A percentile compares a stretch with the other conserved stretches of the same genome.
Evolutionary conservation across 30 jellyfish, hydroid and myxozoan species (phyloP).

Genomic region (Aurelia aurita): DNA sequence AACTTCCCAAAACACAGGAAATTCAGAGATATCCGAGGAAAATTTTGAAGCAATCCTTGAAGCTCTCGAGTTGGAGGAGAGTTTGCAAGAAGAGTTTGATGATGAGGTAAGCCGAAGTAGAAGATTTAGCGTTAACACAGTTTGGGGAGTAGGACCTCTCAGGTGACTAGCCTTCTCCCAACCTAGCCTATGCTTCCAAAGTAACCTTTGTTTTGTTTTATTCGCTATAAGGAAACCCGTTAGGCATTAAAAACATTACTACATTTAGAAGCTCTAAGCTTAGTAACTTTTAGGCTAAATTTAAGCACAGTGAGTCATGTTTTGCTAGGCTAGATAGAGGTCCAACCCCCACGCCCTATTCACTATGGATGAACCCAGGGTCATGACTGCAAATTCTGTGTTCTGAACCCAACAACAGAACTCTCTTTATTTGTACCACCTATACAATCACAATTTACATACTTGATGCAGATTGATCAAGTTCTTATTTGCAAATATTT

Average conservation of each 20-base stretch:
- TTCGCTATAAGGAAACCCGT: not conserved
- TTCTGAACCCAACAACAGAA: too few species aligned
- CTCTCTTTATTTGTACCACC: too few species aligned
- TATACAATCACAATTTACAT: too few species aligned
- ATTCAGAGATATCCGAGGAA: slow-evolving; percentile 40
- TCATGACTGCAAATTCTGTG: too few species aligned
- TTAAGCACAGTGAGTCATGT: too few species aligned
- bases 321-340: too few species aligned
- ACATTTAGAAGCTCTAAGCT: too few species aligned
- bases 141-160: too few species aligned
- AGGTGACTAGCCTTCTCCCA: not conserved
- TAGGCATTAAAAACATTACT: not conserved
- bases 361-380: too few species aligned
- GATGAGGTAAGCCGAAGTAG: slow-evolving; percentile 32
- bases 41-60: slow-evolving; percentile 48
- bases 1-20: slow-evolving; percentile 4
- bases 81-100: slow-evolving; percentile 29
- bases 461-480: too few species aligned
- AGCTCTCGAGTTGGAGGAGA: slow-evolving; percentile 48
- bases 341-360: too few species aligned
- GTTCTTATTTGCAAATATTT: not conserved
- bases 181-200: not conserved
- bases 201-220: not conserved
- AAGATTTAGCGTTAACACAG: not conserved
- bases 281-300: too few species aligned